phyloP scores from a whole-genome alignment of 2,888 invertebrate species.

The Aspidiotus rigidus region DNA sequence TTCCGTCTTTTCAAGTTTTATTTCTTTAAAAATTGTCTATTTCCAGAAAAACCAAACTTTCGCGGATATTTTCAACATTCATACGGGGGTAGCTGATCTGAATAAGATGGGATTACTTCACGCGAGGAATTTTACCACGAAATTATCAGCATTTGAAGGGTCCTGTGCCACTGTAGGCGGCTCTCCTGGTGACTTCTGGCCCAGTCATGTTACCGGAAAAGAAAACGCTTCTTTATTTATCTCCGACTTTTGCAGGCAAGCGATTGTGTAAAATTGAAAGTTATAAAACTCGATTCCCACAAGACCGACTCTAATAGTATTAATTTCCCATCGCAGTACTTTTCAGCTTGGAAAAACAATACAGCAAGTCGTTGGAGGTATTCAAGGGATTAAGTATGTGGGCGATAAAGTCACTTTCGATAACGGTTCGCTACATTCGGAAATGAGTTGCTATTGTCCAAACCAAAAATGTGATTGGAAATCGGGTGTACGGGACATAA shows the following conservation, averaged over 20 bases:
- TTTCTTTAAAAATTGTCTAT: not conserved
- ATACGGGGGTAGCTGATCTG: constrained; percentile 60
- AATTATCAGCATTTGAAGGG: constrained; percentile 50
- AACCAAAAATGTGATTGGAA: constrained; percentile 38
- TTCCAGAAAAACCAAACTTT: constrained; percentile 62
- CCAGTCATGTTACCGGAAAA: constrained; percentile 52
- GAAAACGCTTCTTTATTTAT: constrained; percentile 58
- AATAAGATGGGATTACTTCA: constrained; percentile 57
- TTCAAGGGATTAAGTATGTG: constrained; percentile 50
- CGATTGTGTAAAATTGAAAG: not conserved
- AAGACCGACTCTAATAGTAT: not conserved
- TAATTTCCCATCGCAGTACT: not conserved
- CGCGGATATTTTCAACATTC: constrained; percentile 63
- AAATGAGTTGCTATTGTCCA: constrained; percentile 59
- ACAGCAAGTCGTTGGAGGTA: constrained; percentile 42
- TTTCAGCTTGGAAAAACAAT: not conserved
- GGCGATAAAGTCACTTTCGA: constrained; percentile 54
- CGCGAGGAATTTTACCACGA: constrained; percentile 57
- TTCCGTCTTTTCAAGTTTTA: no score
- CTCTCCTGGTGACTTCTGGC: constrained; percentile 71
- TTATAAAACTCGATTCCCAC: not conserved
- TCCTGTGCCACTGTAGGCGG: constrained; percentile 63
- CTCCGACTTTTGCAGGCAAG: constrained; percentile 67
- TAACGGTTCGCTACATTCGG: constrained; percentile 49
- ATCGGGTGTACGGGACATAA: constrained; percentile 40